Base-by-base conservation (phyloP, 2,888 invertebrate species). In the Tromatobia lineatoria region DNA sequence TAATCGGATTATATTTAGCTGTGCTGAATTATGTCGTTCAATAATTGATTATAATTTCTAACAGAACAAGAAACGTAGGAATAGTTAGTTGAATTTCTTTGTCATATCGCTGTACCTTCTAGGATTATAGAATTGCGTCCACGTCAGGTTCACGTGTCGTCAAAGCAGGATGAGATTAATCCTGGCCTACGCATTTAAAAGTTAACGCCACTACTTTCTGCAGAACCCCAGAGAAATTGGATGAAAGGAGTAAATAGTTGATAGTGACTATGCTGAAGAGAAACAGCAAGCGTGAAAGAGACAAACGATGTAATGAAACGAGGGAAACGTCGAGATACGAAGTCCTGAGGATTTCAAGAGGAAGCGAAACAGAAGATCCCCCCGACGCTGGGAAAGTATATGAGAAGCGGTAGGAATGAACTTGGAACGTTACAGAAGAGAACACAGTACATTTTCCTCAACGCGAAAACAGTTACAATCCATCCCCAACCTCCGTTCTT, bases 381-480 rank as follows among this genome's bases (percentile, higher is more conserved):
- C 71, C 57, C 57, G 71, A 71, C 71, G 57, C 47, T 25, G 57
- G n/a, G 45, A 57, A 57, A 59, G 29, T 73, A 45, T 73, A 45
- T 25, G 59, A 59, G 57, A 73, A 73, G 57, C 59, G 45, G 45
- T 29, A 42, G 34, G 18, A 61, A 61, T 34, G 34, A 61, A 61
- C 34, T 61, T 34, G 61, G 34, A 61, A 61, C 25, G 20, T 18
- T 45, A 66, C 7, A 64, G 18, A 80, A 45, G 61, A 64, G 25
- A 71, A 47, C 47, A 34, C 54, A 45, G 71, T 76, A 70, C 66
- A 80, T 80, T 83, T 83, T 76, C 23, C 71, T 80, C 70, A 80
- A 71, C 70, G 83, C 47, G 83, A 80, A 83, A 83, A 80, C 50
- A 75, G 75, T 83, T 83, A 80, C 83, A 76, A 83, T 25, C 66